phyloP scores from a whole-genome alignment of 2,797 vertebrate genomes.

The Cuculus canorus region DNA sequence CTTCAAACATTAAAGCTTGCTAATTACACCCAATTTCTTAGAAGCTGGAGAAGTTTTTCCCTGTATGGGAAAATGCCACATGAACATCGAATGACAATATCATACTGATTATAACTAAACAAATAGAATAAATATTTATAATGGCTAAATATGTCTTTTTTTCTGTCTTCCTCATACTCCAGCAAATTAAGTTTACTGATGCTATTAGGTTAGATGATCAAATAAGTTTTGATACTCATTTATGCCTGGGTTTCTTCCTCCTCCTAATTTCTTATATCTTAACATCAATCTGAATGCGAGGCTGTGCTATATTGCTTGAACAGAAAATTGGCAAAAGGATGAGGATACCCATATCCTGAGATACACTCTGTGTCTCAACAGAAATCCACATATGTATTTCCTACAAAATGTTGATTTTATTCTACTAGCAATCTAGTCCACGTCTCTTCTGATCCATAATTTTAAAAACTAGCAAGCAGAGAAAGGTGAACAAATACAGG shows the following conservation, averaged over 20 bases:
- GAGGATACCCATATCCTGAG: not conserved
- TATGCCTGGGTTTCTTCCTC: not conserved
- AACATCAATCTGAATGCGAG: not conserved
- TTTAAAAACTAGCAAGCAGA: not conserved
- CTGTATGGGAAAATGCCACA: not conserved
- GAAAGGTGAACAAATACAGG: not conserved
- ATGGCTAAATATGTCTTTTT: not conserved
- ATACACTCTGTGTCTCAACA: not conserved
- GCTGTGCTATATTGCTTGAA: not conserved
- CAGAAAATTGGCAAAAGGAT: not conserved
- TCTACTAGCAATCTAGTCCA: not conserved
- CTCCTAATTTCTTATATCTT: not conserved
- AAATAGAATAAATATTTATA: not conserved
- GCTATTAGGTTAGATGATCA: not conserved
- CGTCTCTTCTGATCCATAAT: not conserved
- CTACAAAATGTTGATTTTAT: not conserved
- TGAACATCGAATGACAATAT: not conserved
- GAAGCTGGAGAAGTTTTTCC: not conserved
- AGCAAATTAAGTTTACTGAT: not conserved
- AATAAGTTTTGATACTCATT: not conserved
- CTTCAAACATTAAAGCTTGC: not conserved
- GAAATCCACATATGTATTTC: not conserved
- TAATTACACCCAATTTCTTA: not conserved
- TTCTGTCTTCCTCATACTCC: not conserved
- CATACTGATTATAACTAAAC: not conserved